Evolutionary conservation across 2,113 vertebrate species (phyloP), one percentile per base, ranked within the genome.

Genomic region (Philantomba maxwellii): DNA sequence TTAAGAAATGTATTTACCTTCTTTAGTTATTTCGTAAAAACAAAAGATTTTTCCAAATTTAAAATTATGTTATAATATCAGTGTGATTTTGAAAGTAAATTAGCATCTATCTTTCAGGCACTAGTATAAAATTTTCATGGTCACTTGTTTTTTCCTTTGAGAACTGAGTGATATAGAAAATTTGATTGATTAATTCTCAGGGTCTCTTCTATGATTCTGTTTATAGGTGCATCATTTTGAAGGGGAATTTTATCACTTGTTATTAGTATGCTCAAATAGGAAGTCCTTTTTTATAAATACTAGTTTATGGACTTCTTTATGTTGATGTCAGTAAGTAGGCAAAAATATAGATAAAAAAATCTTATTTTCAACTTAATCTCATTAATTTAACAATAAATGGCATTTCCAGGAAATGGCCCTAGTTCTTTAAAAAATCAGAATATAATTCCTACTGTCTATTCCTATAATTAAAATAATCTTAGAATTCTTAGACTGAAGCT

Each of bases 401-500:
- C 39, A 73, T 82, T 96, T 51, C 30, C 25, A 95, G 88, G 43
- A 94, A 93, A 89, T 85, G 10, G 53, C n/a, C 85, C 47, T 92
- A 47, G 17, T 70, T 90, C 85, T 89, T 88, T 96, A 28, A 86
- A 82, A 94, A 96, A 39, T 62, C 78, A 82, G 81, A 23, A 51
- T 58, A 39, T 92, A 92, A 96, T 77, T 70, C 45, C 25, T 81
- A 64, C 33, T 60, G 5, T 89, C 70, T 81, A 57, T 87, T 66
- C 14, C 91, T 80, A 89, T 47, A 88, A 89, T 62, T 97, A 58
- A 89, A 91, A 64, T 81, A 87, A 49, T 81, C 30, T 51, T 95
- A 85, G 49, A 95, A 91, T 94, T 95, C 60, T 95, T 93, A 89
- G 3, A 81, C 58, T 45, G 45, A 97, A 58, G 36, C n/a, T 90